Evolutionary conservation across 2,888 invertebrate species (phyloP).

Genomic region (Ophion costatus): DNA sequence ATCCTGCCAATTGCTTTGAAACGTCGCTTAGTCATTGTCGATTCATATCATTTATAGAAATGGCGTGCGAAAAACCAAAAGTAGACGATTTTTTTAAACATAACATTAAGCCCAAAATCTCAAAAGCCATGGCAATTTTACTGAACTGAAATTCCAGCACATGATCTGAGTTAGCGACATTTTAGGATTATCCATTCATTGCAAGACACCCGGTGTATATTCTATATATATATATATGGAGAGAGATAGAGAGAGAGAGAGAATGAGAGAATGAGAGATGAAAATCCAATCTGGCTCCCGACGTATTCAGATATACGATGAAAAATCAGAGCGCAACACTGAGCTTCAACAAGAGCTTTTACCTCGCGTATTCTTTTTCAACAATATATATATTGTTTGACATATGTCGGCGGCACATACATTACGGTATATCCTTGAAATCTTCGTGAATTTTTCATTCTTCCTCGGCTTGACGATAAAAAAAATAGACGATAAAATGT

Average conservation of each 20-base stretch:
- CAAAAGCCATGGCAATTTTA: too few species aligned
- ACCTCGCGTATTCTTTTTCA: conserved; percentile 13
- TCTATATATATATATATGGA: background rate
- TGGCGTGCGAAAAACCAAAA: too few species aligned
- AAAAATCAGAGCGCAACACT: conserved; percentile 43
- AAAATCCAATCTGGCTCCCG: conserved; percentile 50
- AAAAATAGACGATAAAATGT: background rate
- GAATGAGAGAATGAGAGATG: background rate
- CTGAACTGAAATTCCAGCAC: too few species aligned
- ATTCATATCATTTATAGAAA: too few species aligned
- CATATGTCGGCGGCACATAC: background rate
- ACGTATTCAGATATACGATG: conserved; percentile 36
- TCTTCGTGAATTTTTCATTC: background rate
- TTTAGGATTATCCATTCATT: too few species aligned
- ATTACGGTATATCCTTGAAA: conserved; percentile 9
- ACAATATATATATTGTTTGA: conserved; percentile 13
- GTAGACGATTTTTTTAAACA: too few species aligned
- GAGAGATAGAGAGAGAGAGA: background rate
- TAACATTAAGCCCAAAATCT: too few species aligned
- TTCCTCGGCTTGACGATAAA: background rate
- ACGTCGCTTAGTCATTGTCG: too few species aligned
- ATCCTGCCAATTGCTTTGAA: too few species aligned
- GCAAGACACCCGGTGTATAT: too few species aligned
- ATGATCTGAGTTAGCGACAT: too few species aligned
- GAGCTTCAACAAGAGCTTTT: conserved; percentile 56